phyloP scores from a whole-genome alignment of 2,888 invertebrate species.

The Apantesis nais region DNA sequence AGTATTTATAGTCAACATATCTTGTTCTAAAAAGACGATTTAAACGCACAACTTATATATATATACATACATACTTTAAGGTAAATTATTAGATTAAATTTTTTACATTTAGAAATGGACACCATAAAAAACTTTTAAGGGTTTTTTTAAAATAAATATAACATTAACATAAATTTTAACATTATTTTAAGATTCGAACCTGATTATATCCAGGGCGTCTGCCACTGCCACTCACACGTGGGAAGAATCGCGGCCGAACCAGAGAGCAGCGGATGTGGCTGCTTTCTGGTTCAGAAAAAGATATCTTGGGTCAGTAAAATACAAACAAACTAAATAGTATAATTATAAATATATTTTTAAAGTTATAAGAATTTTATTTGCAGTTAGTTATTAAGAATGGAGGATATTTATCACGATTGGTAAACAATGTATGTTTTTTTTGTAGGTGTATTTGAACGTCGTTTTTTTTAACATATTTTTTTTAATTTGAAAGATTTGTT shows the following conservation, averaged over 20 bases:
- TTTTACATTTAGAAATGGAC: no score
- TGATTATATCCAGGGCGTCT: conserved; percentile 17
- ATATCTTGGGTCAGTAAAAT: conserved; percentile 1
- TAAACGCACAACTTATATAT: no score
- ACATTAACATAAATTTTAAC: no score
- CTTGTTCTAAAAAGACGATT: neutral
- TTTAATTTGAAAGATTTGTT: no score
- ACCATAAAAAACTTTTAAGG: no score
- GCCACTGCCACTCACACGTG: conserved; percentile 15
- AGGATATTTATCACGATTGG: neutral
- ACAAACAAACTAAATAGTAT: no score
- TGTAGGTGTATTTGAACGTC: neutral
- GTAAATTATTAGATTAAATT: no score
- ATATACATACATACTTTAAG: no score
- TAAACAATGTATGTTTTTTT: neutral
- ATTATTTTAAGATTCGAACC: conserved; percentile 11
- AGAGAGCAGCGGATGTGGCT: conserved; percentile 22
- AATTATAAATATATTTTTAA: no score
- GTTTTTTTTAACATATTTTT: neutral
- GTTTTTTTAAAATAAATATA: no score
- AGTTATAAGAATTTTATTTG: no score
- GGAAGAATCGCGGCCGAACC: conserved; percentile 8
- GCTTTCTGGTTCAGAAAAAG: conserved; percentile 27
- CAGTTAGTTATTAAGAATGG: no score
- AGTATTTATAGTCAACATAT: neutral